Percentiles rank a stretch among this genome's conserved stretches.
These are phyloP conservation scores for Cosmia pyralina DNA, from an alignment of 2,888 invertebrate species.

Conservation along the genomic window DNA sequence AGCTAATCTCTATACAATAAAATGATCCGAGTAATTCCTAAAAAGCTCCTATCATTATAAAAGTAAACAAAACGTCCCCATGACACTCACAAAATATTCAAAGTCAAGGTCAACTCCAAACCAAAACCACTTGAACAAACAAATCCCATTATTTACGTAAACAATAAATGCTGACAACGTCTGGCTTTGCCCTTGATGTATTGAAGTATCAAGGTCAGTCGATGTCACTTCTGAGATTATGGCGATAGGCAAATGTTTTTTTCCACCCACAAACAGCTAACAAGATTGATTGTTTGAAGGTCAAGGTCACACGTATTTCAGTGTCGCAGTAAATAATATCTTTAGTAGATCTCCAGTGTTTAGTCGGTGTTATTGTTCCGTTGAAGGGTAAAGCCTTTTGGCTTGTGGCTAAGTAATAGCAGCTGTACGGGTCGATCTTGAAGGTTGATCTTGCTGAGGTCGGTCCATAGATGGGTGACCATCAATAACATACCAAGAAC, in stretches of 20 bases:
- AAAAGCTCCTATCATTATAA: too few species aligned
- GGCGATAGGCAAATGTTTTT: slow-evolving; percentile 20
- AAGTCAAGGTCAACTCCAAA: slow-evolving; percentile 14
- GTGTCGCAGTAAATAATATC: slow-evolving; percentile 31
- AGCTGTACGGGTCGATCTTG: too few species aligned
- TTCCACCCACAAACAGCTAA: neutral
- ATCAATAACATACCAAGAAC: too few species aligned
- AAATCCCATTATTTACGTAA: neutral
- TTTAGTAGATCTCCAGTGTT: slow-evolving; percentile 27
- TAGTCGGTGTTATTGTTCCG: slow-evolving; percentile 3
- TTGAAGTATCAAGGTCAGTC: slow-evolving; percentile 38
- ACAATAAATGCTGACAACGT: slow-evolving; percentile 10
- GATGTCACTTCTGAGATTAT: slow-evolving; percentile 32
- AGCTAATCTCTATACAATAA: neutral
- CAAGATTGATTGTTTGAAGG: slow-evolving; percentile 43
- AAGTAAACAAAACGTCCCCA: neutral
- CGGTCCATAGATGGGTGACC: too few species aligned
- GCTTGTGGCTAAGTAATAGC: too few species aligned
- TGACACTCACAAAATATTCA: slow-evolving; percentile 1
- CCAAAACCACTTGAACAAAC: slow-evolving; percentile 7
- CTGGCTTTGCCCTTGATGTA: slow-evolving; percentile 14
- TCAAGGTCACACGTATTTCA: slow-evolving; percentile 24
- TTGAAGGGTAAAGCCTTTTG: neutral
- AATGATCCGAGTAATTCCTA: neutral
- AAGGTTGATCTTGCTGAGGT: too few species aligned